Evolutionary conservation across 1,140 invertebrate genomes (phyloP).

Genomic region (Helicoverpa armigera): DNA sequence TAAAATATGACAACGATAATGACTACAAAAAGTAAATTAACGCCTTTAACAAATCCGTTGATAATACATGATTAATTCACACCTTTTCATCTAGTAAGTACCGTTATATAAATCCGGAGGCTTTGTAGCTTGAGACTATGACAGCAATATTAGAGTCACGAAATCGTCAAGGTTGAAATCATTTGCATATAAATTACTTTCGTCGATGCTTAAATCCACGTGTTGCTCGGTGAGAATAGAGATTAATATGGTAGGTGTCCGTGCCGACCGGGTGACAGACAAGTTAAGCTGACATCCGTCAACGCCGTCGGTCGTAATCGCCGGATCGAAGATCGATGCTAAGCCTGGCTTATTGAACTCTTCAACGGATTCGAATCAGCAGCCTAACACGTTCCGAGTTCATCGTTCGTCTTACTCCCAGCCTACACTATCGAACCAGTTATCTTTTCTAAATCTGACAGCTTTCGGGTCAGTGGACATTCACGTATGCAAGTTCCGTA

Average conservation of each 20-base stretch:
- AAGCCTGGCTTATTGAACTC: constrained; percentile 82
- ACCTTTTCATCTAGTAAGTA: constrained; percentile 52
- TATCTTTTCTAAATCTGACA: constrained; percentile 80
- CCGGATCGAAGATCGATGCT: constrained; percentile 83
- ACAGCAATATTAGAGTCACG: constrained; percentile 76
- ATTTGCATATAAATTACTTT: constrained; percentile 86
- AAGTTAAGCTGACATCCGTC: constrained; percentile 85
- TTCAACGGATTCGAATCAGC: constrained; percentile 76
- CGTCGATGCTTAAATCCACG: constrained; percentile 80
- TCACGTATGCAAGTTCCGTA: constrained; percentile 58
- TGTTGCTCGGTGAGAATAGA: constrained; percentile 81
- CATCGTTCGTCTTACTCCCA: constrained; percentile 69
- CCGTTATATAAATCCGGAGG: constrained; percentile 59
- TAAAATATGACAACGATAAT: not conserved
- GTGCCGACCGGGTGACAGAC: constrained; percentile 77
- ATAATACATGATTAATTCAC: constrained; percentile 53
- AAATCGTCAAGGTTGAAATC: constrained; percentile 78
- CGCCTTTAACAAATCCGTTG: constrained; percentile 35
- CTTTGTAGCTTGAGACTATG: constrained; percentile 59
- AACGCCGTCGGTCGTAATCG: constrained; percentile 81
- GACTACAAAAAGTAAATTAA: constrained; percentile 41
- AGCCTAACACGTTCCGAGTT: constrained; percentile 73
- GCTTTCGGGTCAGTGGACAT: constrained; percentile 76
- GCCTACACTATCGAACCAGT: constrained; percentile 68
- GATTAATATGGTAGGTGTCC: constrained; percentile 83